Evolutionary conservation across 2,113 vertebrate genomes (phyloP).

Genomic region (Oceanodroma tethys): DNA sequence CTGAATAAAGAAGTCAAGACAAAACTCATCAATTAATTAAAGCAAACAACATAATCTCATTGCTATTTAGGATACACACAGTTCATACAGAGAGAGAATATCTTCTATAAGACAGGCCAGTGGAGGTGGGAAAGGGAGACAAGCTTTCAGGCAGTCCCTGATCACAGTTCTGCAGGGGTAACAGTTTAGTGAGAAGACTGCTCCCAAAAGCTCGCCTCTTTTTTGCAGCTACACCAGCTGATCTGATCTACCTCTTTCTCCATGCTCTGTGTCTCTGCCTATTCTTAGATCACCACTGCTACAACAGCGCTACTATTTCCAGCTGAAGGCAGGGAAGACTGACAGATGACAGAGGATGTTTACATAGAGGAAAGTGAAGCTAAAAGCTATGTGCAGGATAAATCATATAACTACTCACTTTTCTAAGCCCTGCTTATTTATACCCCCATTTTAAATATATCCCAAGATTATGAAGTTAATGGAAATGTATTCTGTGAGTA

Average conservation of each 20-base stretch:
- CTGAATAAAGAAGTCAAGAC: background rate
- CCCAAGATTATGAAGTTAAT: background rate
- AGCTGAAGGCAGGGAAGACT: background rate
- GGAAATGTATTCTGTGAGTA: background rate
- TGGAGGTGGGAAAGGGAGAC: background rate
- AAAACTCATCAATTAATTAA: background rate
- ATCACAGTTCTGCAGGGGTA: background rate
- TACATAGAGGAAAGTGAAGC: background rate
- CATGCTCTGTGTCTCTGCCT: background rate
- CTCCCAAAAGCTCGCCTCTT: background rate
- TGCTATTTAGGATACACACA: background rate
- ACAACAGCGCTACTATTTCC: background rate
- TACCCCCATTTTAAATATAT: background rate
- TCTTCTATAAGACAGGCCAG: background rate
- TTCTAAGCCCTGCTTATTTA: background rate
- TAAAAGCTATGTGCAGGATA: background rate
- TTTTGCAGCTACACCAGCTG: background rate
- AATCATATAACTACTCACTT: background rate
- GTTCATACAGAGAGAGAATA: background rate
- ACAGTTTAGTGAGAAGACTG: background rate
- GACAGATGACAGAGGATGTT: background rate
- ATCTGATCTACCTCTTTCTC: background rate
- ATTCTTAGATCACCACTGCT: background rate
- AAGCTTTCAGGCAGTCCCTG: background rate
- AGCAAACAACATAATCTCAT: background rate